phyloP scores from a whole-genome alignment of 35 echinoderm and acorn worm genomes.

The Nesometra sesokonis region DNA sequence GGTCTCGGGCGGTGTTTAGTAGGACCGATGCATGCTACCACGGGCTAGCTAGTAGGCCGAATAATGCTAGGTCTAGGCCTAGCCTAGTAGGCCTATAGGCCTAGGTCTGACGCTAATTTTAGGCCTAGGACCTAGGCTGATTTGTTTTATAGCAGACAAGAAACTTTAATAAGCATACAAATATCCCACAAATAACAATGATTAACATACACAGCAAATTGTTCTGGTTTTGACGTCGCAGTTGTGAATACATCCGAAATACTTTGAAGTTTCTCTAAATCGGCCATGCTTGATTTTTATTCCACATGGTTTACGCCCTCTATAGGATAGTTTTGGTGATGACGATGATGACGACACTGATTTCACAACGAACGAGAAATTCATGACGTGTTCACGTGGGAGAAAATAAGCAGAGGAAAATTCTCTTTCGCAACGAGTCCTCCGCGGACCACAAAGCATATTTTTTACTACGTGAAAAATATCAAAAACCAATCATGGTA shows the following conservation, averaged over 20 bases:
- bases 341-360: too few species aligned
- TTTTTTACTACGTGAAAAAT: neutral
- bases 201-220: neutral
- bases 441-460: neutral
- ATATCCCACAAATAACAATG: neutral
- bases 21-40: too few species aligned
- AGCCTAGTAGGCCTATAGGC: too few species aligned
- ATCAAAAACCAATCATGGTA: neutral
- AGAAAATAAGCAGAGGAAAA: neutral
- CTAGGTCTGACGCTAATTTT: too few species aligned
- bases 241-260: neutral
- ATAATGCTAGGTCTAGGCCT: too few species aligned
- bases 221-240: neutral
- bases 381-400: neutral
- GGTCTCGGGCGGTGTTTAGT: too few species aligned
- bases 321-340: neutral
- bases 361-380: neutral
- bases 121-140: too few species aligned
- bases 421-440: neutral
- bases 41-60: too few species aligned
- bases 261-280: neutral
- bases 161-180: too few species aligned
- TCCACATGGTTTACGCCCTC: neutral
- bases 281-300: neutral
- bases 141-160: too few species aligned